Conservation (phyloP, 92 coral and sea anemone species). For the Epizoanthus scotinus region DNA sequence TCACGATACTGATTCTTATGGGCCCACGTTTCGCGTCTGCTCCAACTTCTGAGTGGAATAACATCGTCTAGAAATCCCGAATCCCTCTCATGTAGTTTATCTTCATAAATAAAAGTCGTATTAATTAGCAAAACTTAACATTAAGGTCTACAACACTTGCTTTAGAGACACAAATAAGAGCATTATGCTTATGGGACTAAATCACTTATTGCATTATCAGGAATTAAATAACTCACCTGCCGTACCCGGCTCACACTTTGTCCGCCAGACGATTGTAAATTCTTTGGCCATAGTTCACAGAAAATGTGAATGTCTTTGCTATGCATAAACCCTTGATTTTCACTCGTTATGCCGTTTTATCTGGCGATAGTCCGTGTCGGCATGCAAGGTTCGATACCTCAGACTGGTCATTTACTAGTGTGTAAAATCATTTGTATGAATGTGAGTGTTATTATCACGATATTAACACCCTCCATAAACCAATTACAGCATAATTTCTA, state of each 20-base stretch:
- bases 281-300: conserved; percentile 7
- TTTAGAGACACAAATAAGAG: too few relatives aligned
- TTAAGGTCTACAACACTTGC: neutral
- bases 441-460: too few relatives aligned
- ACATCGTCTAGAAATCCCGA: conserved; percentile 14
- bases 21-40: neutral
- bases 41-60: conserved; percentile 30
- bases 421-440: too few relatives aligned
- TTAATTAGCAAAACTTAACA: neutral
- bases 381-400: too few relatives aligned
- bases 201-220: neutral
- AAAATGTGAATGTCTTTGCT: too few relatives aligned
- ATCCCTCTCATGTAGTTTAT: neutral
- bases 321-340: too few relatives aligned
- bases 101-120: neutral
- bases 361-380: too few relatives aligned
- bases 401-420: too few relatives aligned
- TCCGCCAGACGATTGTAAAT: conserved; percentile 15
- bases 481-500: too few relatives aligned
- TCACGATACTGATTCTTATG: neutral
- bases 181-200: too few relatives aligned
- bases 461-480: too few relatives aligned
- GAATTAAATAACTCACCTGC: conserved; percentile 8
- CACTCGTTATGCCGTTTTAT: too few relatives aligned
- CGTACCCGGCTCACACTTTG: neutral